Base-by-base conservation (phyloP, 2,797 vertebrate species). In the Pantherophis vulpinus region DNA sequence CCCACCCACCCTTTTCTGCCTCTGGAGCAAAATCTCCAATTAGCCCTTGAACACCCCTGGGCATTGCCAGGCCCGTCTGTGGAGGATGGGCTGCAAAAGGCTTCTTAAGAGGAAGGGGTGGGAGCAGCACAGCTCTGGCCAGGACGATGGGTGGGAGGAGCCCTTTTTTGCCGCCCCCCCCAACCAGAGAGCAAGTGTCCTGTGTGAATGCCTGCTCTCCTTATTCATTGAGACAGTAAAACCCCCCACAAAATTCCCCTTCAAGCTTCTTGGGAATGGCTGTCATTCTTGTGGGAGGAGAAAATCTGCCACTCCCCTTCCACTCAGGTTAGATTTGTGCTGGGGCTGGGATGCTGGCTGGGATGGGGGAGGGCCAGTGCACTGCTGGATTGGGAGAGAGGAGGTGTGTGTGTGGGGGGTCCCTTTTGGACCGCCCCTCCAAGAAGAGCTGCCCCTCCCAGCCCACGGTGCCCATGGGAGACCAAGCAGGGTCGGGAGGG, bases 201-300 rank as follows among this genome's bases (percentile, higher is more conserved):
- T 88, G 58, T 91, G 87, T 91, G 90, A 91, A 93, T 93, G 87
- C 61, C 89, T 13, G 89, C 10, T 88, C 54, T 32, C n/a, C 37
- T 93, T 89, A 54, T 51, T 55, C 3, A 42, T 55, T 42, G 27
- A 1, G 29, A 5, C 59, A 29, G 14, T 29, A 5, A 63, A 56
- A 12, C 2, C n/a, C 2, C 20, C n/a, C 92, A 47, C 92, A 86
- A 55, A 74, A 23, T n/a, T 14, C 74, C 88, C 8, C n/a, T 61
- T 29, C 3, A 18, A 18, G 59, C 12, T 20, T 55, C n/a, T 58
- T 29, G 55, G 25, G 58, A 27, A 61, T 9, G 29, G 42, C 60
- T 12, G 32, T 74, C 63, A 13, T 27, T 27, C 18, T 51, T 51
- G 63, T 1, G 1, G 56, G 63, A 29, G 83, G 74, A 27, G 29